Conservation (phyloP, 2,797 vertebrate species). For the Thaleichthys pacificus region DNA sequence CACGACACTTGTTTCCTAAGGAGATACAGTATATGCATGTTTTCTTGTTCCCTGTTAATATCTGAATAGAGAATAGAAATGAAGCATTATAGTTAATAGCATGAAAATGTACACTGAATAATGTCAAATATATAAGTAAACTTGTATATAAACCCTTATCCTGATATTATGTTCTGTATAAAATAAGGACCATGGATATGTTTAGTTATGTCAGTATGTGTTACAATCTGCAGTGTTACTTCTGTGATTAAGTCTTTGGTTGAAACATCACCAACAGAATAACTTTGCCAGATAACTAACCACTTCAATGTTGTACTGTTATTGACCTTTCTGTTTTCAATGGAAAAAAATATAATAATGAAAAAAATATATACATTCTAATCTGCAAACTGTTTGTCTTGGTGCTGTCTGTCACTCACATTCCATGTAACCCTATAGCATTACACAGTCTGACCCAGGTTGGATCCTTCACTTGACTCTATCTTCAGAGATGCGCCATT, state of each 20-base stretch:
- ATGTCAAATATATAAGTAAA: not conserved
- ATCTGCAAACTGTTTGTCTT: conserved; percentile 42
- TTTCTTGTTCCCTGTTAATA: conserved; percentile 54
- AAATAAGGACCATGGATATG: not conserved
- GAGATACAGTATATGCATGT: conserved; percentile 15
- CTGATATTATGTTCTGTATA: conserved; percentile 1
- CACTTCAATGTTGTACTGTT: conserved; percentile 27
- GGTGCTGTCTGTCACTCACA: conserved; percentile 8
- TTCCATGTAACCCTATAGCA: not conserved
- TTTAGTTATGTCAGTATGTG: conserved; percentile 18
- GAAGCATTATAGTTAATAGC: not conserved
- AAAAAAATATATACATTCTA: conserved; percentile 50
- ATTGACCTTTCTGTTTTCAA: conserved; percentile 44
- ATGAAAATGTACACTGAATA: not conserved
- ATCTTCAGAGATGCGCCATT: not conserved
- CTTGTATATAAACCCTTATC: not conserved
- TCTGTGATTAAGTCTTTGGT: conserved; percentile 14
- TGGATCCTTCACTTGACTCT: conserved; percentile 14
- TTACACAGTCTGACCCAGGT: conserved; percentile 2
- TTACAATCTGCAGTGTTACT: conserved; percentile 14
- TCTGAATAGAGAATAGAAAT: conserved; percentile 28
- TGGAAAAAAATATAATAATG: conserved; percentile 62
- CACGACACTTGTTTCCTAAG: conserved; percentile 15
- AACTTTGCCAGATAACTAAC: conserved; percentile 18
- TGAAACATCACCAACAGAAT: conserved; percentile 3